Evolutionary conservation across 2,888 invertebrate species (phyloP), one percentile per base, ranked within the genome.

Genomic region (Loripinus fragilis): DNA sequence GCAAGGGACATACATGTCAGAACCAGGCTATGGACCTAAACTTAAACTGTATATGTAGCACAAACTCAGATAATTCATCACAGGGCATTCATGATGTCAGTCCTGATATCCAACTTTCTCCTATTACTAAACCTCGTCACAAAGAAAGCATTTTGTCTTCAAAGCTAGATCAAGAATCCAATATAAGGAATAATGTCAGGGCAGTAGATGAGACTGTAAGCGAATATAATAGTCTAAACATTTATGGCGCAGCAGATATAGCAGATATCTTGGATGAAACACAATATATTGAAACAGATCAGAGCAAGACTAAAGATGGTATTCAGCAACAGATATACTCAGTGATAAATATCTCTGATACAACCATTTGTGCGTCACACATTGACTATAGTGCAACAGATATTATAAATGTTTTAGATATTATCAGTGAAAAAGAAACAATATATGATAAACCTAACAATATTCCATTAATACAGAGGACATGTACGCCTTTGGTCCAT

Each of bases 371-470:
- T n/a, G n/a, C n/a, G n/a, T n/a, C n/a, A n/a, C n/a, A n/a, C 33
- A 74, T 74, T 38, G 77, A 80, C 5, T 77, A 77, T 38, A 77
- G 60, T 25, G 71, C 42, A 33, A 80, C 76, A 25, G 77, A 82
- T 67, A 79, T 77, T 28, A 66, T 66, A 17, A 75, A 72, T 48
- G 72, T 77, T 20, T 42, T 77, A 10, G 77, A 71, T 45, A 74
- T 52, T 17, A 65, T 60, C 35, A 55, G 70, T 45, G 45, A 25
- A 17, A 20, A 10, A n/a, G 60, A 60, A 33, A 1, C 33, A 17
- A 33, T 33, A 17, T 33, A 60, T 17, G 60, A 33, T 3, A 33
- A 28, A 15, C 30, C 20, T 12, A 33, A 5, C 30, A 60, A 12
- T 30, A 60, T 28, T 33, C 5, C 38, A 8, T 8, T 38, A 38